Evolutionary conservation across 2,888 invertebrate genomes (phyloP), one percentile per base, ranked within the genome.

Genomic region (Coecobrya sp.): DNA sequence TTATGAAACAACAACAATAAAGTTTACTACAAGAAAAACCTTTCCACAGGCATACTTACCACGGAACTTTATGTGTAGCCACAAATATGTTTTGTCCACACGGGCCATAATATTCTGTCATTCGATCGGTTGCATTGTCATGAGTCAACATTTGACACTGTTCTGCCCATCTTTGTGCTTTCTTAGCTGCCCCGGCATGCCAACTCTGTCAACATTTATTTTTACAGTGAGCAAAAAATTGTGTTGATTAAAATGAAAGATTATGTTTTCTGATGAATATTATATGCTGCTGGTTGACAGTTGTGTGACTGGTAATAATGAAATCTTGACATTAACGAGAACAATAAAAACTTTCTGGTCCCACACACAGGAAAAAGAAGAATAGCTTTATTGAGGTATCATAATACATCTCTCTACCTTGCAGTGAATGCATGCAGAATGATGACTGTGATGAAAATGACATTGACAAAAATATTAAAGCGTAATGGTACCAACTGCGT

Each of bases 1-100:
- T 59, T 13, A 27, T 27, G 5, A 11, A 65, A 11, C 27, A 27
- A 65, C 27, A 65, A 65, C 7, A 27, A 65, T 27, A 11, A 65
- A 27, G 27, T 11, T 13, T 25, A 36, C n/a, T n/a, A 49, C 49
- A 13, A 16, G 62, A 70, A 36, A 79, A 79, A 79, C 7, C 70
- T 36, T 70, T 25, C 22, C n/a, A 8, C 22, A 42, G 8, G 0
- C 10, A 30, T 90, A 95, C 96, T 96, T 96, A 97, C 98, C 98
- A 98, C 45, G 98, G 97, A 30, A 98, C 97, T 96, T 97, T 97
- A 94, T 97, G 97, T 1, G 97, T 97, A n/a, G 98, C 97, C 36
- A 98, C 97, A 95, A 98, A 98, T 92, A 98, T 97, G 95, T 98
- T 98, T 95, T 98, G 98, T 1, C 98, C 98, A 95, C 98, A 98